These are phyloP conservation scores for Macaria notata DNA, from an alignment of 2,888 invertebrate species.

Conservation along the genomic window DNA sequence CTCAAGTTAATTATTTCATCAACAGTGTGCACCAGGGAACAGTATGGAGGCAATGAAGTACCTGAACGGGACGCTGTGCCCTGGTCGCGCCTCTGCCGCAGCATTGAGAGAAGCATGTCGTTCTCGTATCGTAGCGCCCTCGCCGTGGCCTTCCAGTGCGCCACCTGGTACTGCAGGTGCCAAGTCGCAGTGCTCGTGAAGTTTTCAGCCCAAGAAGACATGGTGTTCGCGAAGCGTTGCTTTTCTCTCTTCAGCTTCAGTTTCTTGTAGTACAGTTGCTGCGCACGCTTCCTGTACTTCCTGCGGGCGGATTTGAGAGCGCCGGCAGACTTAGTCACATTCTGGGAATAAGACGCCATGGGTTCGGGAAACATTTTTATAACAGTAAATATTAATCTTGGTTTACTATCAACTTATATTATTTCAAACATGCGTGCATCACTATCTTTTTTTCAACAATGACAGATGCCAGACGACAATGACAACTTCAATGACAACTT, in stretches of 20 bases:
- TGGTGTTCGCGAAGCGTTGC: slow-evolving; percentile 45
- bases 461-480: too few species aligned
- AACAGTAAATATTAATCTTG: background rate
- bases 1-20: too few species aligned
- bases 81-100: slow-evolving; percentile 54
- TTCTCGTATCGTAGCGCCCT: slow-evolving; percentile 82
- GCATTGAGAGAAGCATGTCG: slow-evolving; percentile 74
- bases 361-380: slow-evolving; percentile 47
- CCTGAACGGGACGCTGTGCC: slow-evolving; percentile 17
- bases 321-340: slow-evolving; percentile 18
- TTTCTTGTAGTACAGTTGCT: slow-evolving; percentile 49
- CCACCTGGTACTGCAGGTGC: slow-evolving; percentile 81
- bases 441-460: too few species aligned
- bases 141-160: slow-evolving; percentile 84
- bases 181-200: slow-evolving; percentile 67
- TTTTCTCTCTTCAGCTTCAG: slow-evolving; percentile 36
- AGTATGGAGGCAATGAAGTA: too few species aligned
- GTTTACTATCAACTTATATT: background rate
- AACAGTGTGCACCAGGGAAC: too few species aligned
- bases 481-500: too few species aligned
- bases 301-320: slow-evolving; percentile 30
- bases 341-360: slow-evolving; percentile 28
- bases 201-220: slow-evolving; percentile 69
- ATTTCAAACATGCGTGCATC: too few species aligned
- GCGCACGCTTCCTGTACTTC: slow-evolving; percentile 43